Conservation (phyloP, 2,888 invertebrate species). For the Osmoderma eremita region DNA sequence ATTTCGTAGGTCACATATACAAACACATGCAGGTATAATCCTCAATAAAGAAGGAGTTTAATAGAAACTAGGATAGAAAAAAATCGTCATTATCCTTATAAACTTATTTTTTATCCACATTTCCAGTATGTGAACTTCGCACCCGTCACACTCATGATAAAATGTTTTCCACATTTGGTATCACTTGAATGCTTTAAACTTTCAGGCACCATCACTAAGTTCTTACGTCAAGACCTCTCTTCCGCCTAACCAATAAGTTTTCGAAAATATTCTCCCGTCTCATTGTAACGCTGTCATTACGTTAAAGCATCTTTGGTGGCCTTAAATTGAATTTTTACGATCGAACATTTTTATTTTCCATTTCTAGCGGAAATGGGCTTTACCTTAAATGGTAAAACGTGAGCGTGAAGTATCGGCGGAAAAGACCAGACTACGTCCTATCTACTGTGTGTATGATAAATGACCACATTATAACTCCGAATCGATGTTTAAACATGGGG, state of each 20-base stretch:
- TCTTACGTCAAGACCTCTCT: constrained; percentile 2
- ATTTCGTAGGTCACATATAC: too few relatives aligned
- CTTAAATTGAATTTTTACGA: constrained; percentile 37
- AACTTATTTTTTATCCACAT: too few relatives aligned
- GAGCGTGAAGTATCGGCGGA: constrained; percentile 37
- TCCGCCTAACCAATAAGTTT: neutral
- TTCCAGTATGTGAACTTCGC: too few relatives aligned
- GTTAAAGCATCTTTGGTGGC: constrained; percentile 15
- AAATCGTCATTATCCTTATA: too few relatives aligned
- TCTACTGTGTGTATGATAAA: constrained; percentile 52
- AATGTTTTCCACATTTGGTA: neutral
- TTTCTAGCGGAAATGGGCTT: constrained; percentile 30
- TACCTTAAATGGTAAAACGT: constrained; percentile 43
- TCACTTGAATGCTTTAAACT: neutral
- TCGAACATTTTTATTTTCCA: constrained; percentile 37
- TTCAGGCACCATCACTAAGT: constrained; percentile 11
- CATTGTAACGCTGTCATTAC: constrained; percentile 25
- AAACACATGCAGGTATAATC: too few relatives aligned
- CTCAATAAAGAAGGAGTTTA: too few relatives aligned
- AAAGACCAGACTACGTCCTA: constrained; percentile 40
- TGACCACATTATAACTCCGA: constrained; percentile 51
- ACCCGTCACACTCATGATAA: neutral
- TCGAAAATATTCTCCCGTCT: constrained; percentile 3
- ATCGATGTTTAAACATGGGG: constrained; percentile 52
- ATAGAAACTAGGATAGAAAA: too few relatives aligned